Evolutionary conservation across 2,797 vertebrate species (phyloP).

Genomic region (Neosalanx taihuensis): DNA sequence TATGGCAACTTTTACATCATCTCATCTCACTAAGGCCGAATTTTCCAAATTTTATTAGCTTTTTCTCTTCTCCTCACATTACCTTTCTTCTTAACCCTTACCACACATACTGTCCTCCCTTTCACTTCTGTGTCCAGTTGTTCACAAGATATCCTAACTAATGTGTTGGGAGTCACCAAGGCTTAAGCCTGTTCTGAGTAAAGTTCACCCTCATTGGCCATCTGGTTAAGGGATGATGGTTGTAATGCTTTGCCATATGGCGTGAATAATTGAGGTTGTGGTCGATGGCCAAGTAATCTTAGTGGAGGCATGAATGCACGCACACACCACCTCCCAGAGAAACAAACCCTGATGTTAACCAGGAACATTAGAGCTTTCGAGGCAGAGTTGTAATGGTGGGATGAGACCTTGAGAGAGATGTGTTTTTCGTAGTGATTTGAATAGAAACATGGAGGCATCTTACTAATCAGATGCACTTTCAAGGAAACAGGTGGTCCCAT

Average conservation of each 20-base stretch:
- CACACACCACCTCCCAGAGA: background rate
- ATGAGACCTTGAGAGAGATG: background rate
- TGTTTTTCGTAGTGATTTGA: background rate
- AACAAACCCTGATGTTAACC: background rate
- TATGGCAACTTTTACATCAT: background rate
- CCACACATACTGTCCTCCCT: conserved; percentile 3
- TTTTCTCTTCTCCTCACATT: background rate
- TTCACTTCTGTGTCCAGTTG: conserved; percentile 29
- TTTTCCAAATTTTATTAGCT: background rate
- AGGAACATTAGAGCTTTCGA: background rate
- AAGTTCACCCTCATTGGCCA: conserved; percentile 54
- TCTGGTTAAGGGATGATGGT: conserved; percentile 46
- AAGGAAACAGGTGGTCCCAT: background rate
- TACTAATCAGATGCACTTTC: background rate
- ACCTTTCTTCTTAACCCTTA: conserved; percentile 13
- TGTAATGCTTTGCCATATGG: conserved; percentile 58
- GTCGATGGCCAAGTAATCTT: conserved; percentile 1
- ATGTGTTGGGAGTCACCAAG: conserved; percentile 44
- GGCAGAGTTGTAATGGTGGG: background rate
- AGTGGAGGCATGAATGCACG: background rate
- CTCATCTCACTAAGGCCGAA: background rate
- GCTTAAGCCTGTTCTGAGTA: conserved; percentile 56
- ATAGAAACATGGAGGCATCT: background rate
- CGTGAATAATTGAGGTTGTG: conserved; percentile 22
- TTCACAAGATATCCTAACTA: conserved; percentile 42